Conservation (phyloP, 1,140 invertebrate species). For the Triops longicaudatus region DNA sequence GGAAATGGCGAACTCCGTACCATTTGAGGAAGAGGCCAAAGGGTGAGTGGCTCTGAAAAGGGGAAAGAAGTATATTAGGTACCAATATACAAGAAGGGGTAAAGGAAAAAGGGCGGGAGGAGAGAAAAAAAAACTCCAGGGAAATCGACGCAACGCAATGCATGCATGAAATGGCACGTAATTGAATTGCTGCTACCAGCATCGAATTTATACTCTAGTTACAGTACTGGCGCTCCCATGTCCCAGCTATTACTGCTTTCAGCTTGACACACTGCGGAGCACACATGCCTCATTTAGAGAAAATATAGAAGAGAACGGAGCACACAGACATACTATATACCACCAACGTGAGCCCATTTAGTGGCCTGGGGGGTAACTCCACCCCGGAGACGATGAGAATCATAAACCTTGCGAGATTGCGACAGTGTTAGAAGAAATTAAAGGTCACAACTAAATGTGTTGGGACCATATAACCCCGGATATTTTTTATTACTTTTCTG, state of each 20-base stretch:
- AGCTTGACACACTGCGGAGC: neutral
- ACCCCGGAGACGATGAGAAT: neutral
- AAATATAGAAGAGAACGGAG: neutral
- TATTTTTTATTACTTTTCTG: too few species aligned
- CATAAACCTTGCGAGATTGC: conserved; percentile 15
- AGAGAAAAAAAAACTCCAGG: neutral
- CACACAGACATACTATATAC: neutral
- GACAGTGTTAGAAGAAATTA: neutral
- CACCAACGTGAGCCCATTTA: neutral
- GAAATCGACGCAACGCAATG: neutral
- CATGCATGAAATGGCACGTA: conserved; percentile 12
- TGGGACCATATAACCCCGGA: neutral
- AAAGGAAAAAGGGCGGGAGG: neutral
- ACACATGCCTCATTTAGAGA: neutral
- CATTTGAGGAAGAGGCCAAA: too few species aligned
- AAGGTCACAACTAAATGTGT: neutral
- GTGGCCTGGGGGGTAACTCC: neutral
- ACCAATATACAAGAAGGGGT: neutral
- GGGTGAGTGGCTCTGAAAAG: neutral
- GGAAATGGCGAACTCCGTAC: neutral
- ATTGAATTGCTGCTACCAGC: neutral
- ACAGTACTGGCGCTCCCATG: too few species aligned
- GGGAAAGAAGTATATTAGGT: neutral
- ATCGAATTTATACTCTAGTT: neutral
- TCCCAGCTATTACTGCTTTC: neutral